Evolutionary conservation across 2,797 vertebrate genomes (phyloP).

Genomic region (Ptychobarbus kaznakovi): DNA sequence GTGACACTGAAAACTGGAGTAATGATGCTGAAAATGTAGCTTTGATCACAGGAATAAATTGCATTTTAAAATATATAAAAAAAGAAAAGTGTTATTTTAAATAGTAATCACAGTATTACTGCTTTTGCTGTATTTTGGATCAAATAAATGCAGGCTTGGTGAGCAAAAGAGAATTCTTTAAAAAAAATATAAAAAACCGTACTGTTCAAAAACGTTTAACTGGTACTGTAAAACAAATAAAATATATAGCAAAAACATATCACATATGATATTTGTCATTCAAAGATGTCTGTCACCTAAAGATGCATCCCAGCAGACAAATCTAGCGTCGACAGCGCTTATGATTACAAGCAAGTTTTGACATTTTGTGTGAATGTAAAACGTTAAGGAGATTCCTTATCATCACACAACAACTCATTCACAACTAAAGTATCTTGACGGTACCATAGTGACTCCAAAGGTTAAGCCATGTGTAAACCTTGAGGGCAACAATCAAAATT

Average conservation of each 20-base stretch:
- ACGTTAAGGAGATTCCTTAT: not conserved
- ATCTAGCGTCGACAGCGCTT: not conserved
- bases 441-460: not conserved
- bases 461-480: slow-evolving; percentile 20
- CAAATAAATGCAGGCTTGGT: not conserved
- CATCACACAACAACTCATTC: not conserved
- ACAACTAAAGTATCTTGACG: not conserved
- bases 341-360: not conserved
- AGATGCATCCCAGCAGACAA: not conserved
- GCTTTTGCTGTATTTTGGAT: not conserved
- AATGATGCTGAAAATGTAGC: not conserved
- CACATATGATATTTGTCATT: not conserved
- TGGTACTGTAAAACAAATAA: not conserved
- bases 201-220: not conserved
- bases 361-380: not conserved
- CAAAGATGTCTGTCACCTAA: not conserved
- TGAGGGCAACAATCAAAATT: slow-evolving; percentile 16
- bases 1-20: not conserved
- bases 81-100: not conserved
- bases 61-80: not conserved
- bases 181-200: not conserved
- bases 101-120: not conserved
- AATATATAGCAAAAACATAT: not conserved
- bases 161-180: not conserved
- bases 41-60: not conserved